Percentiles rank a stretch among this genome's conserved stretches.
Conservation (phyloP, 2,888 invertebrate genomes). For the Caenorhabditis angaria region DNA sequence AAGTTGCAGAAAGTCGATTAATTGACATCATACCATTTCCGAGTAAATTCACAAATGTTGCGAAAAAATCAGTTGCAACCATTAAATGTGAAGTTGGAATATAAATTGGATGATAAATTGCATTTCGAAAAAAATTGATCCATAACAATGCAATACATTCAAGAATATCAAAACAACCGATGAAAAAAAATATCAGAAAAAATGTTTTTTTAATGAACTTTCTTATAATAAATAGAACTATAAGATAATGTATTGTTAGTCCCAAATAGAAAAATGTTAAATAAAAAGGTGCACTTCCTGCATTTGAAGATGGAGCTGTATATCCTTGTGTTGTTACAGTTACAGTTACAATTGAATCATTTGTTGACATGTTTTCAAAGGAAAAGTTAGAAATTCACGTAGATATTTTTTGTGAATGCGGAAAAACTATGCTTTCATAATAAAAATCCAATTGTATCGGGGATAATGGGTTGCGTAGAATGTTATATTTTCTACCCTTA, state of each 20-base stretch:
- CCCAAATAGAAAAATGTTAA: constrained; percentile 18
- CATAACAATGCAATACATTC: constrained; percentile 33
- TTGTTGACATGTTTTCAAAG: no score
- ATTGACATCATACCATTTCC: constrained; percentile 36
- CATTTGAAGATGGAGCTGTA: not conserved
- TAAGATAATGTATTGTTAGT: constrained; percentile 30
- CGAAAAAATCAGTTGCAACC: constrained; percentile 26
- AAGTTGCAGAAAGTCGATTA: constrained; percentile 32
- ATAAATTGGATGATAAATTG: constrained; percentile 24
- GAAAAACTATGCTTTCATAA: not conserved
- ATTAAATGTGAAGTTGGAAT: constrained; percentile 27
- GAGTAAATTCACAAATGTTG: constrained; percentile 29
- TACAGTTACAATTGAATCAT: not conserved
- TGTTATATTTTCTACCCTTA: not conserved
- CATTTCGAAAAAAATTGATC: constrained; percentile 34
- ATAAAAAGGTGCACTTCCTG: not conserved
- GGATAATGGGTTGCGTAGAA: not conserved
- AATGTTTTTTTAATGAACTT: constrained; percentile 31
- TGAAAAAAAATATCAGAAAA: constrained; percentile 31
- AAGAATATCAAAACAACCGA: constrained; percentile 31
- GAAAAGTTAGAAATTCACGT: no score
- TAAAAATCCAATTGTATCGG: not conserved
- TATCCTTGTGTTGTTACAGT: not conserved
- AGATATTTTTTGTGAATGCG: not conserved
- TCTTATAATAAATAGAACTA: constrained; percentile 24